Percentiles rank a stretch among this genome's conserved stretches.
Evolutionary conservation across 2,888 invertebrate genomes (phyloP).

Genomic region (Octonoba sinensis): DNA sequence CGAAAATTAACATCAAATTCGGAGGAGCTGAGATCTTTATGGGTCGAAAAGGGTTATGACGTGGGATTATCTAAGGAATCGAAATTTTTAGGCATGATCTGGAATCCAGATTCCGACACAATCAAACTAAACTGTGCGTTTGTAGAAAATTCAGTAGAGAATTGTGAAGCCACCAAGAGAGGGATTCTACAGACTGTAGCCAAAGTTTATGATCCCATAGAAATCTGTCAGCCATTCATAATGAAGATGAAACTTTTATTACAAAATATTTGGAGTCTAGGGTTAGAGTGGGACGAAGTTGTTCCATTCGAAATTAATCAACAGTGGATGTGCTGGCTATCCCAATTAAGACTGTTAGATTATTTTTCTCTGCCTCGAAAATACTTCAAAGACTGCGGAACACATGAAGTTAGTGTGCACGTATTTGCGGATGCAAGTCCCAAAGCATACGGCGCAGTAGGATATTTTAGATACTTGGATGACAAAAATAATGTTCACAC

Average conservation of each 20-base stretch:
- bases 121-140: not conserved
- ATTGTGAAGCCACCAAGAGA: not conserved
- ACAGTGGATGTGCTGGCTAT: too few species aligned
- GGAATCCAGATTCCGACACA: not conserved
- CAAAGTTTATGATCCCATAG: not conserved
- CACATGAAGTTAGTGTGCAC: too few species aligned
- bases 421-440: too few species aligned
- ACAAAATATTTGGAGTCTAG: not conserved
- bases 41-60: not conserved
- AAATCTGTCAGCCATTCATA: not conserved
- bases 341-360: too few species aligned
- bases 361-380: too few species aligned
- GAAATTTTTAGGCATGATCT: constrained; percentile 2
- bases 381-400: too few species aligned
- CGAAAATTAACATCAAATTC: not conserved
- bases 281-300: not conserved
- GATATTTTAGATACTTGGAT: too few species aligned
- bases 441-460: too few species aligned
- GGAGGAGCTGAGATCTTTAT: not conserved
- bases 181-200: not conserved
- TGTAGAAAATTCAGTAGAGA: not conserved
- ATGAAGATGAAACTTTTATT: not conserved
- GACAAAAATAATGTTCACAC: too few species aligned
- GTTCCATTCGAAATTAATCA: not conserved
- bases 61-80: not conserved